Conservation (phyloP, 1,140 invertebrate species). For the Littorina saxatilis region DNA sequence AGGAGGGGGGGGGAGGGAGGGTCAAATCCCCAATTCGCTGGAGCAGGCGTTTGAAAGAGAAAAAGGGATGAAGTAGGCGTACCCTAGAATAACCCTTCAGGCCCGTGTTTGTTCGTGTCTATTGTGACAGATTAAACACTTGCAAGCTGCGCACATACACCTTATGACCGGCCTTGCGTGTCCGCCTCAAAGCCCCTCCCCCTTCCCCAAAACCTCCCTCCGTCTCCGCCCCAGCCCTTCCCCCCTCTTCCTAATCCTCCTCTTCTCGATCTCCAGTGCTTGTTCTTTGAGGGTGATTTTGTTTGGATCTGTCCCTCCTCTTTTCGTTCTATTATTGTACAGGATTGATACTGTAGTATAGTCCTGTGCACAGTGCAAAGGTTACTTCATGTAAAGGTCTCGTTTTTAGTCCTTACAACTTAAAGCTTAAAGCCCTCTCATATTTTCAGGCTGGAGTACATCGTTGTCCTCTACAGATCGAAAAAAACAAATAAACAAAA, state of each 20-base stretch:
- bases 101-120: slow-evolving; percentile 2
- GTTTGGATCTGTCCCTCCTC: not conserved
- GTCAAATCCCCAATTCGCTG: too few relatives aligned
- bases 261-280: not conserved
- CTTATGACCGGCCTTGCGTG: not conserved
- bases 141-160: not conserved
- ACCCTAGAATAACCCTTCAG: not conserved
- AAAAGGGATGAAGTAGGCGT: not conserved
- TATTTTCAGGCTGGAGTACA: too few relatives aligned
- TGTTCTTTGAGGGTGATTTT: too few relatives aligned
- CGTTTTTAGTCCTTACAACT: too few relatives aligned
- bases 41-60: not conserved
- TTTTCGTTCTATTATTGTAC: not conserved
- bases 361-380: too few relatives aligned
- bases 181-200: not conserved
- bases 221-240: too few relatives aligned
- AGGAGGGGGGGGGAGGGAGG: not conserved
- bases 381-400: too few relatives aligned
- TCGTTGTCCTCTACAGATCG: too few relatives aligned
- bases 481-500: too few relatives aligned
- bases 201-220: not conserved
- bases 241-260: not conserved
- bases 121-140: not conserved
- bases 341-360: too few relatives aligned
- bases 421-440: too few relatives aligned